Evolutionary conservation across 2,113 vertebrate species (phyloP).

Genomic region (Chamaea fasciata): DNA sequence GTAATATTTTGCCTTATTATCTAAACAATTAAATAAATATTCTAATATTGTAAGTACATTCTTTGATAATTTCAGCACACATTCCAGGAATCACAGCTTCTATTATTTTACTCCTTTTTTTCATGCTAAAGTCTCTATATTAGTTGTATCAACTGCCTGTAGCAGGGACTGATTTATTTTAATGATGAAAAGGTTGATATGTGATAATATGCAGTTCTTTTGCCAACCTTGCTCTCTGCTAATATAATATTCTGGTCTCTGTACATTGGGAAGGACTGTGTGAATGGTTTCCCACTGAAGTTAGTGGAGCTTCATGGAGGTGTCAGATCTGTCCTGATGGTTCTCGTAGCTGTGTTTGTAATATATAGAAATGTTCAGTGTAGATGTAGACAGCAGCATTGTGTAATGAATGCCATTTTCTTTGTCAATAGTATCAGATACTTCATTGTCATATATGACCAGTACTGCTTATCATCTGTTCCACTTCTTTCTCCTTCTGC

Average conservation of each 20-base stretch:
- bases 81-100: background rate
- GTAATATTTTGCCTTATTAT: background rate
- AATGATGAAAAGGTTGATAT: background rate
- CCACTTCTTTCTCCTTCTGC: background rate
- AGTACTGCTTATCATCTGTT: background rate
- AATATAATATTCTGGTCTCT: background rate
- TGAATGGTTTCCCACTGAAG: background rate
- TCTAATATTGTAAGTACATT: background rate
- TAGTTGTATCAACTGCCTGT: background rate
- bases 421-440: background rate
- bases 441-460: fast-evolving
- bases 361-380: background rate
- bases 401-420: background rate
- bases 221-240: background rate
- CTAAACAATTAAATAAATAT: background rate
- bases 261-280: fast-evolving
- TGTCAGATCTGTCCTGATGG: background rate
- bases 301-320: background rate
- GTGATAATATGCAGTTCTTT: background rate
- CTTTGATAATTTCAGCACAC: background rate
- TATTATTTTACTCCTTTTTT: background rate
- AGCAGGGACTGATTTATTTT: background rate
- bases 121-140: background rate
- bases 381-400: background rate
- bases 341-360: background rate